Evolutionary conservation across 1,140 invertebrate genomes (phyloP).

Genomic region (Drosophila tristis): DNA sequence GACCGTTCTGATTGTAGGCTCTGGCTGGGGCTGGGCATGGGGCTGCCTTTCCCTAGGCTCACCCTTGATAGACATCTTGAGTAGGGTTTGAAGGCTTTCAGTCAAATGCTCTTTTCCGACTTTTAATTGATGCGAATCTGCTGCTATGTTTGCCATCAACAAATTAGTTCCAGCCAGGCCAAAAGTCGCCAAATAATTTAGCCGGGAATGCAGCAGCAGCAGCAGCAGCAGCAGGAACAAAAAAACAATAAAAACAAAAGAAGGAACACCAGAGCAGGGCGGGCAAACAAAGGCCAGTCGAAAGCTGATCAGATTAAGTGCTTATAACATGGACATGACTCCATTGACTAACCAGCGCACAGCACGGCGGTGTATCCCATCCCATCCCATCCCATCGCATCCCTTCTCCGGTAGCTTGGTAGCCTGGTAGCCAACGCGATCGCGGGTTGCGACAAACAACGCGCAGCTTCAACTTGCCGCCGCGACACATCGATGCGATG

Average conservation of each 20-base stretch:
- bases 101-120: slow-evolving; percentile 48
- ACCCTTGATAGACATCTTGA: slow-evolving; percentile 68
- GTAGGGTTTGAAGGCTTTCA: slow-evolving; percentile 79
- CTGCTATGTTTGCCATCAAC: slow-evolving; percentile 42
- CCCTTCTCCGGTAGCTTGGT: background rate
- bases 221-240: background rate
- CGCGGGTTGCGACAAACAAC: slow-evolving; percentile 25
- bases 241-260: slow-evolving; percentile 25
- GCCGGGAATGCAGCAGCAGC: slow-evolving; percentile 14
- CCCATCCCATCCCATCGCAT: slow-evolving; percentile 20
- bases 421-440: slow-evolving; percentile 24
- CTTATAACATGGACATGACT: slow-evolving; percentile 82
- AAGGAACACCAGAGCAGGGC: slow-evolving; percentile 11
- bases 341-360: slow-evolving; percentile 66
- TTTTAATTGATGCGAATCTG: slow-evolving; percentile 69
- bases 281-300: slow-evolving; percentile 65
- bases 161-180: slow-evolving; percentile 64
- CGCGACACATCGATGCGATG: slow-evolving; percentile 53
- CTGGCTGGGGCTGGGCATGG: too few species aligned
- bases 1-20: slow-evolving; percentile 18
- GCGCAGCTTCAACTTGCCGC: slow-evolving; percentile 31
- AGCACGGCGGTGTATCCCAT: slow-evolving; percentile 20
- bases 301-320: slow-evolving; percentile 72
- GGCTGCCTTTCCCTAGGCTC: too few species aligned
- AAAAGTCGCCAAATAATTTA: slow-evolving; percentile 73